Evolutionary conservation across 2,797 vertebrate genomes (phyloP).

Genomic region (Myotis planiceps): DNA sequence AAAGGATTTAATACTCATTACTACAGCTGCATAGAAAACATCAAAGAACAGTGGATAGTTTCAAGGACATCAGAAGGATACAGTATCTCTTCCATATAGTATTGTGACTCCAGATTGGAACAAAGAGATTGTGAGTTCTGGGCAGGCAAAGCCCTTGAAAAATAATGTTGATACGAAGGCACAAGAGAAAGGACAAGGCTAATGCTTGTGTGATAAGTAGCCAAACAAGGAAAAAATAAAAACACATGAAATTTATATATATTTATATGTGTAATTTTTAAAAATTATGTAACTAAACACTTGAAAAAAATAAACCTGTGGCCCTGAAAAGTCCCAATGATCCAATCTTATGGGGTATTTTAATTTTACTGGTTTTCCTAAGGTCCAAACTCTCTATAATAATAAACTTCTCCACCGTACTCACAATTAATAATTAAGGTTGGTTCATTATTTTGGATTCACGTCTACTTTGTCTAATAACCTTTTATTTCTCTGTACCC

Average conservation of each 20-base stretch:
- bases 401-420: background rate
- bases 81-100: background rate
- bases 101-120: background rate
- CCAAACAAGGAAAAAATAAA: background rate
- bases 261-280: background rate
- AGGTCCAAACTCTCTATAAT: background rate
- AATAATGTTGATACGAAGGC: background rate
- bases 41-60: background rate
- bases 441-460: background rate
- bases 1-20: background rate
- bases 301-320: background rate
- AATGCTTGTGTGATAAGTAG: background rate
- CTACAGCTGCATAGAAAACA: background rate
- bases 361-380: constrained; percentile 47
- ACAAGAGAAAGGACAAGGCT: background rate
- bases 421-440: background rate
- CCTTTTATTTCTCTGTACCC: constrained; percentile 6
- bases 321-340: constrained; percentile 14
- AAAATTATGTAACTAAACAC: constrained; percentile 25
- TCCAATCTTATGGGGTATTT: background rate
- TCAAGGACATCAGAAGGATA: background rate
- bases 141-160: background rate
- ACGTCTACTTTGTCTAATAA: constrained; percentile 9
- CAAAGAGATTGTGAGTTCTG: background rate
- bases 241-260: background rate